These are phyloP conservation scores for Actenoides hombroni DNA, from an alignment of 2,113 vertebrate genomes.

Conservation along the genomic window DNA sequence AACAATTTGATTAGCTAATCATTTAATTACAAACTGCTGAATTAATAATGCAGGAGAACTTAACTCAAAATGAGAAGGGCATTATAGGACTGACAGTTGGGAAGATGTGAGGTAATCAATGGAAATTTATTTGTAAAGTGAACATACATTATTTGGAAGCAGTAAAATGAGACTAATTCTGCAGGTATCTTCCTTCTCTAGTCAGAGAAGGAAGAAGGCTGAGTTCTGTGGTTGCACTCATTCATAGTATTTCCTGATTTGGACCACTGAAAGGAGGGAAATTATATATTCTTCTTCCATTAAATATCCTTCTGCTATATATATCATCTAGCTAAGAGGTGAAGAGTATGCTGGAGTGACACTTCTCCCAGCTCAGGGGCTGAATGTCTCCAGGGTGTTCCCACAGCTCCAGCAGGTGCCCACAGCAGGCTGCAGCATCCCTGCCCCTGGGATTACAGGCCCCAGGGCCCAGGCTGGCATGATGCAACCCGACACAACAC, in stretches of 20 bases:
- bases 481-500: not conserved
- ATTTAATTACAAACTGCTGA: slow-evolving; percentile 15
- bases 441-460: accelerated
- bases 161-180: not conserved
- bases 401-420: not conserved
- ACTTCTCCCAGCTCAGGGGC: not conserved
- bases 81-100: not conserved
- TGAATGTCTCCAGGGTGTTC: not conserved
- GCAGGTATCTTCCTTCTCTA: not conserved
- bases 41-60: not conserved
- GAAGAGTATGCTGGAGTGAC: not conserved
- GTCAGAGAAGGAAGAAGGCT: not conserved
- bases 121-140: not conserved
- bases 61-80: not conserved
- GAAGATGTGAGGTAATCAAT: not conserved
- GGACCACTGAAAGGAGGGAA: not conserved
- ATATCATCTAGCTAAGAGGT: not conserved
- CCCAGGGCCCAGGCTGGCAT: not conserved
- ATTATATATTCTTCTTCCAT: not conserved
- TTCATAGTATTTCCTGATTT: not conserved
- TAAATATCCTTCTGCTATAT: not conserved
- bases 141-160: not conserved
- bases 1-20: not conserved
- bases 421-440: not conserved
- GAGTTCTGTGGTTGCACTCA: not conserved